Conservation (phyloP, 2,888 invertebrate genomes). For the Timema cristinae region DNA sequence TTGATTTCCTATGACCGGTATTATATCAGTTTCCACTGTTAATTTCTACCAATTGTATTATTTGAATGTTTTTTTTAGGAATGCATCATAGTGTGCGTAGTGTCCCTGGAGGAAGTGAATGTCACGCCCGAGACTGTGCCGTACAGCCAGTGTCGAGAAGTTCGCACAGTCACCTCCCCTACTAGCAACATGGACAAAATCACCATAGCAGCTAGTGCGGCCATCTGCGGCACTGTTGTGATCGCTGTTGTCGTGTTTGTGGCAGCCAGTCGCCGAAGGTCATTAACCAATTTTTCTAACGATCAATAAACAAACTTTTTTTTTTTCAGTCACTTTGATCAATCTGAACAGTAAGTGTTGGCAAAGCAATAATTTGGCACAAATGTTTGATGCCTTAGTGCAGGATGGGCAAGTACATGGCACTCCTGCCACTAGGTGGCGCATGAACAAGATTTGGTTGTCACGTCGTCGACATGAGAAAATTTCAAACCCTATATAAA, state of each 20-base stretch:
- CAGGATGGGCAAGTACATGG: no score
- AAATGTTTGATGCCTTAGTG: no score
- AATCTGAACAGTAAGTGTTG: no score
- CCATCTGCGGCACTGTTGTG: conserved; percentile 88
- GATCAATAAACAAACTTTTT: no score
- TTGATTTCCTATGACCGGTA: not conserved
- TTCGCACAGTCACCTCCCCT: conserved; percentile 76
- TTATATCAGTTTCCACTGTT: not conserved
- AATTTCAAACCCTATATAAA: no score
- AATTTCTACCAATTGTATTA: no score
- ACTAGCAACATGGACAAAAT: conserved; percentile 83
- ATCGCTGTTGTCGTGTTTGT: conserved; percentile 87
- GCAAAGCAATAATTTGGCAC: no score
- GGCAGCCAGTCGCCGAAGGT: conserved; percentile 73
- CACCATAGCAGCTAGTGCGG: conserved; percentile 88
- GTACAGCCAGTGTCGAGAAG: conserved; percentile 82
- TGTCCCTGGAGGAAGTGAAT: conserved; percentile 82
- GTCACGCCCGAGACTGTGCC: conserved; percentile 85
- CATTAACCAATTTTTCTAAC: not conserved
- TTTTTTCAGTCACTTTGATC: no score
- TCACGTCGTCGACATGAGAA: no score
- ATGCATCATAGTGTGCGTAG: conserved; percentile 90
- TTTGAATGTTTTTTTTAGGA: conserved; percentile 55
- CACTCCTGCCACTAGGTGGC: no score
- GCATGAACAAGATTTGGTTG: no score